Percentiles rank a stretch among this genome's conserved stretches.
These are phyloP conservation scores for Nothoprocta pentlandii DNA, from an alignment of 2,113 vertebrate species.

Conservation along the genomic window DNA sequence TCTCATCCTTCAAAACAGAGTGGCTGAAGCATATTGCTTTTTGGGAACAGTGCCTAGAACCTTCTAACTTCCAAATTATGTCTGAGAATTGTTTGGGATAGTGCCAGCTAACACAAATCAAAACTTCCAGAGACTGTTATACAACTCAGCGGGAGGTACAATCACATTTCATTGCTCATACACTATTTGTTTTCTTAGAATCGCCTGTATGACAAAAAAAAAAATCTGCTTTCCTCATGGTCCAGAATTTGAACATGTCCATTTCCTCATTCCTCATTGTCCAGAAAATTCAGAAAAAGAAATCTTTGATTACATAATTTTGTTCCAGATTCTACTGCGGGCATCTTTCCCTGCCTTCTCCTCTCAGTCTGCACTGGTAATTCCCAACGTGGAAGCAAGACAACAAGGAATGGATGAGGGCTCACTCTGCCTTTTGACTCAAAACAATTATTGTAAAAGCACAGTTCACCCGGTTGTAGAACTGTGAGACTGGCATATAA, in stretches of 20 bases:
- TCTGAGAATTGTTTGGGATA: constrained; percentile 2
- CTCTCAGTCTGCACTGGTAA: not conserved
- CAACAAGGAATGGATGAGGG: not conserved
- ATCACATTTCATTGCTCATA: not conserved
- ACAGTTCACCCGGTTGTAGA: not conserved
- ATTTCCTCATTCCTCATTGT: not conserved
- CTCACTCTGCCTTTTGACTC: not conserved
- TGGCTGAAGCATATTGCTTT: constrained; percentile 28
- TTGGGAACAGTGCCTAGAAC: constrained; percentile 49
- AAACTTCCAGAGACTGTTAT: constrained; percentile 11
- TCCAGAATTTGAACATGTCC: no score
- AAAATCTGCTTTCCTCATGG: not conserved
- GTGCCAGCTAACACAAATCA: constrained; percentile 25
- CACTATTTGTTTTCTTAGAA: not conserved
- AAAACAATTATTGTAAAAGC: not conserved
- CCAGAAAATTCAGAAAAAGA: not conserved
- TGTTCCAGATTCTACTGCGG: not conserved
- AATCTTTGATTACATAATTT: not conserved
- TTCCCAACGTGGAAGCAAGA: not conserved
- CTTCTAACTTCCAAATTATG: constrained; percentile 37
- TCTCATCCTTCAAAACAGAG: constrained; percentile 17
- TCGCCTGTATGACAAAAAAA: not conserved
- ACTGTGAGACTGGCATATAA: not conserved
- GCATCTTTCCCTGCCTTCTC: not conserved
- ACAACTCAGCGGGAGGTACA: not conserved